These are phyloP conservation scores for Clostera curtula DNA, from an alignment of 2,888 invertebrate genomes.

Conservation along the genomic window DNA sequence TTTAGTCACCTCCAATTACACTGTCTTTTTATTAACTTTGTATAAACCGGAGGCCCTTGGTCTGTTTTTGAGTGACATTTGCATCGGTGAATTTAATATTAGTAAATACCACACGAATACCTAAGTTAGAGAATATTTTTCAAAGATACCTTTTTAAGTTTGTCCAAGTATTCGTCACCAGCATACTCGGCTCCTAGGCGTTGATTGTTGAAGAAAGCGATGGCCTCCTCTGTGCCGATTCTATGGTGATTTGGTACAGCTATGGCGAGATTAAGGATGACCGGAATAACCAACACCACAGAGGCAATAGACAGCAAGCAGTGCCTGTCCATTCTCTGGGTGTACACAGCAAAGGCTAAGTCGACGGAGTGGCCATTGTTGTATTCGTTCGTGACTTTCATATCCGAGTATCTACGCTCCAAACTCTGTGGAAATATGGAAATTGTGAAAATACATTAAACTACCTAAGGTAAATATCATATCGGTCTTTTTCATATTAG, in stretches of 20 bases:
- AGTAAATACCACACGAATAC: too few relatives aligned
- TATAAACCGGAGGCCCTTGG: too few relatives aligned
- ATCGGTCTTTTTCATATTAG: too few relatives aligned
- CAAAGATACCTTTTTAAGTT: slow-evolving; percentile 13
- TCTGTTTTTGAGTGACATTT: too few relatives aligned
- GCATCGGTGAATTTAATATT: too few relatives aligned
- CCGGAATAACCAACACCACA: slow-evolving; percentile 18
- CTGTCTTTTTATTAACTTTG: too few relatives aligned
- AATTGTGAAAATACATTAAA: too few relatives aligned
- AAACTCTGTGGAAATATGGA: slow-evolving; percentile 13
- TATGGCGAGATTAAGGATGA: slow-evolving; percentile 18
- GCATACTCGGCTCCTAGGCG: slow-evolving; percentile 13
- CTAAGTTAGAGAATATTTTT: background rate
- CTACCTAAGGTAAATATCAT: too few relatives aligned
- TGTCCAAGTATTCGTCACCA: slow-evolving; percentile 13
- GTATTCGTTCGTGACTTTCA: slow-evolving; percentile 9
- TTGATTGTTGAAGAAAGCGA: slow-evolving; percentile 12
- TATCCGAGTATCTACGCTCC: slow-evolving; percentile 5
- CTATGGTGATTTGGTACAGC: slow-evolving; percentile 18
- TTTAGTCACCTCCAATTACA: too few relatives aligned
- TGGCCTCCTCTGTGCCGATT: slow-evolving; percentile 12
- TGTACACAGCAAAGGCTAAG: slow-evolving; percentile 13
- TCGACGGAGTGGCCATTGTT: slow-evolving; percentile 17
- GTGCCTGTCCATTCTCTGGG: slow-evolving; percentile 16
- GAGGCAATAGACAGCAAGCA: slow-evolving; percentile 21